phyloP scores from a whole-genome alignment of 2,888 invertebrate genomes.

The Lasioglossum vierecki region DNA sequence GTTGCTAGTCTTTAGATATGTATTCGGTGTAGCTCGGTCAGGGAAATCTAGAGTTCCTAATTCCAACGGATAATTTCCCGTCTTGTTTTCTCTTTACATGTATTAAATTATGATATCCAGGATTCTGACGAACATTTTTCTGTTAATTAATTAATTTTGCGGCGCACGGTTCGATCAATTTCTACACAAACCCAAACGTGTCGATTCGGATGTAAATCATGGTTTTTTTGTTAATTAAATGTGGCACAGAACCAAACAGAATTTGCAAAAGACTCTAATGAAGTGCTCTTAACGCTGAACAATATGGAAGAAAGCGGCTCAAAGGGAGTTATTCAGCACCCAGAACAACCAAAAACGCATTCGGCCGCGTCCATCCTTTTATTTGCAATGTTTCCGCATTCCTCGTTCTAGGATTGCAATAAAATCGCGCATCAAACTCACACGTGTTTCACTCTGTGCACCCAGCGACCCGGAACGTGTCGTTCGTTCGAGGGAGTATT shows the following conservation, averaged over 20 bases:
- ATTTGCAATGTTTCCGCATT: neutral
- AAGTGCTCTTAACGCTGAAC: neutral
- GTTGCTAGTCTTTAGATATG: conserved; percentile 60
- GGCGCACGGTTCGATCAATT: too few species aligned
- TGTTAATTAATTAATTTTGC: neutral
- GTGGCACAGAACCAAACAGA: neutral
- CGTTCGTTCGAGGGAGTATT: conserved; percentile 49
- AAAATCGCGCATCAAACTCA: conserved; percentile 4
- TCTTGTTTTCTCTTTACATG: conserved; percentile 8
- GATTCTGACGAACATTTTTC: neutral
- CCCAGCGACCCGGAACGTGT: conserved; percentile 6
- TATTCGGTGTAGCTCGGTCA: conserved; percentile 56
- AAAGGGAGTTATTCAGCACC: neutral
- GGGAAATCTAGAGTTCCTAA: conserved; percentile 68
- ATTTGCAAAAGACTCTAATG: too few species aligned
- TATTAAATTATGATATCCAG: neutral
- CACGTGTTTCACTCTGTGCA: neutral
- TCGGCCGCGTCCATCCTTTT: neutral
- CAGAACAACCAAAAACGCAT: neutral
- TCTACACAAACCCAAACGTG: too few species aligned
- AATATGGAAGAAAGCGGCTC: neutral
- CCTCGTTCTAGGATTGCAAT: neutral
- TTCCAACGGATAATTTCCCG: conserved; percentile 50
- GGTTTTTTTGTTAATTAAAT: neutral
- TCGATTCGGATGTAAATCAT: too few species aligned